These are phyloP conservation scores for Lycia hirtaria DNA, from an alignment of 2,888 invertebrate species.

Conservation along the genomic window DNA sequence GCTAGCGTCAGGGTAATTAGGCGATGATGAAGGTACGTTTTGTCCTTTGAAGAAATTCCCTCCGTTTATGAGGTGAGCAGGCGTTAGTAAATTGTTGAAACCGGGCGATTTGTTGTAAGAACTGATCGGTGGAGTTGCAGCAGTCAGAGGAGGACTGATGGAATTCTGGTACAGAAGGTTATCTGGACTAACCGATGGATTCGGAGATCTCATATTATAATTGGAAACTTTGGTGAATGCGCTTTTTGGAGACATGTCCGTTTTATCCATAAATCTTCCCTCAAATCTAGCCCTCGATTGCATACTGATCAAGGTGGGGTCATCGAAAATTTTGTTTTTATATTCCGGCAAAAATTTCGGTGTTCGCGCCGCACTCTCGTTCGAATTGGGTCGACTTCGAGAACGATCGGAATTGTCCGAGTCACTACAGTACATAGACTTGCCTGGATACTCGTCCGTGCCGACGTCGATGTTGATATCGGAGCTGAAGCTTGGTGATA, in stretches of 20 bases:
- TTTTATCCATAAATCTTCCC: constrained; percentile 72
- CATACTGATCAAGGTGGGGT: constrained; percentile 82
- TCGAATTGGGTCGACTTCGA: constrained; percentile 81
- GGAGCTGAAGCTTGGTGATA: constrained; percentile 79
- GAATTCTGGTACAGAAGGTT: constrained; percentile 91
- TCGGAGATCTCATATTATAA: constrained; percentile 85
- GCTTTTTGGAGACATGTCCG: constrained; percentile 87
- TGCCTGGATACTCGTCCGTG: constrained; percentile 80
- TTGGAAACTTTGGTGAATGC: constrained; percentile 93
- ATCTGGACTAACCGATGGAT: constrained; percentile 91
- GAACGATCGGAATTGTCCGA: constrained; percentile 81
- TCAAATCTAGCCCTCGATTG: constrained; percentile 83
- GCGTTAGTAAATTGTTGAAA: constrained; percentile 74
- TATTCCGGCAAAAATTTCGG: constrained; percentile 81
- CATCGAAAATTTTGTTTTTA: constrained; percentile 87
- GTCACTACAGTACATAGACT: constrained; percentile 79
- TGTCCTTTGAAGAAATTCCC: constrained; percentile 85
- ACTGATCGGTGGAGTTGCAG: constrained; percentile 84
- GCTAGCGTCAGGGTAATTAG: constrained; percentile 75
- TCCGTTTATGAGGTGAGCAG: constrained; percentile 78
- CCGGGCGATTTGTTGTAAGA: constrained; percentile 66
- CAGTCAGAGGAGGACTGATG: constrained; percentile 88
- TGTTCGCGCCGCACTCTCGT: constrained; percentile 82
- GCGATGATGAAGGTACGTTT: constrained; percentile 74
- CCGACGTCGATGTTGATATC: constrained; percentile 82